These are phyloP conservation scores for Dasyprocta punctata DNA, from an alignment of 2,113 vertebrate species.

Conservation along the genomic window DNA sequence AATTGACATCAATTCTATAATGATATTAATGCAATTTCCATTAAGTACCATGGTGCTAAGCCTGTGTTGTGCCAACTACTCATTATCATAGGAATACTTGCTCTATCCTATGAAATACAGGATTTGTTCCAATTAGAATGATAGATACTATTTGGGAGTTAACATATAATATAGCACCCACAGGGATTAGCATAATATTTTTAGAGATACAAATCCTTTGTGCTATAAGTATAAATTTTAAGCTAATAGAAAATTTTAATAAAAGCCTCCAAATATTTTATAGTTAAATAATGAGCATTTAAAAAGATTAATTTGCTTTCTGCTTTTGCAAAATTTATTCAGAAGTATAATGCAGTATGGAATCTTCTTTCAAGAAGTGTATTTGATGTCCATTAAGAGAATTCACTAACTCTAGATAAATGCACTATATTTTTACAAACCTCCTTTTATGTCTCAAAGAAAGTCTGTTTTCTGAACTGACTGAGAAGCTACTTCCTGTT, in stretches of 20 bases:
- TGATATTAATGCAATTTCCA: conserved; percentile 61
- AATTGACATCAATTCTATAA: conserved; percentile 75
- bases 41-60: conserved; percentile 55
- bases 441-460: not conserved
- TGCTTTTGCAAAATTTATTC: not conserved
- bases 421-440: conserved; percentile 26
- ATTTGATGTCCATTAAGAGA: not conserved
- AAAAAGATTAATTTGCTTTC: conserved; percentile 15
- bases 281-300: not conserved
- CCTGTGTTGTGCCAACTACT: conserved; percentile 54
- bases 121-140: conserved; percentile 35
- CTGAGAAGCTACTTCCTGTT: not conserved
- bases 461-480: conserved; percentile 33
- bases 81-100: conserved; percentile 51
- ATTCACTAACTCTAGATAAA: conserved; percentile 43
- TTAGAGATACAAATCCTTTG: not conserved
- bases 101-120: conserved; percentile 20
- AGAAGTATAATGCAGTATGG: not conserved
- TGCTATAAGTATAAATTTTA: not conserved
- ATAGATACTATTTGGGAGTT: conserved; percentile 26
- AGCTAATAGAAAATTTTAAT: not conserved
- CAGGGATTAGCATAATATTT: conserved; percentile 17
- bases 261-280: conserved; percentile 44
- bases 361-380: not conserved
- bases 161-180: conserved; percentile 19